phyloP scores from a whole-genome alignment of 1,140 invertebrate species.

The Rhagoletis zephyria region DNA sequence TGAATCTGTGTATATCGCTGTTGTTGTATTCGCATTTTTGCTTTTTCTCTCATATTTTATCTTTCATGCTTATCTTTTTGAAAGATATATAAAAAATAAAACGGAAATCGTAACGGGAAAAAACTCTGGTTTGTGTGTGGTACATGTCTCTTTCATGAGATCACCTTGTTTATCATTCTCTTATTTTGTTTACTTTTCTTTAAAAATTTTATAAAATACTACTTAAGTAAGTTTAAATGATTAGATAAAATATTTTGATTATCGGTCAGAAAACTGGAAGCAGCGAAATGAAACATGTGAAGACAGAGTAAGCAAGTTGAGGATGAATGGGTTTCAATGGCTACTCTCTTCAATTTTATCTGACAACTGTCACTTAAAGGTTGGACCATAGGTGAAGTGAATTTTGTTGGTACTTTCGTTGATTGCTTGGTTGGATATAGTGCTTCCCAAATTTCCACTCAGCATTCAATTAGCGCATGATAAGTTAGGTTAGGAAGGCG shows the following conservation, averaged over 20 bases:
- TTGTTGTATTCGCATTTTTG: neutral
- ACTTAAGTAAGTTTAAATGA: neutral
- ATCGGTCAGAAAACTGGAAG: neutral
- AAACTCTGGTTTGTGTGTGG: neutral
- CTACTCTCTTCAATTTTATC: too few relatives aligned
- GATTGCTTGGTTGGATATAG: too few relatives aligned
- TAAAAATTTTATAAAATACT: conserved; percentile 16
- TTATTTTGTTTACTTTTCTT: neutral
- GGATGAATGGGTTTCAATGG: neutral
- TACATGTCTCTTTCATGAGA: neutral
- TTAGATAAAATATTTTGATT: conserved; percentile 26
- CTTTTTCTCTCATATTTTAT: neutral
- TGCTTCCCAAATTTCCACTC: neutral
- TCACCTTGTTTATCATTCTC: neutral
- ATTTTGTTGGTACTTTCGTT: too few relatives aligned
- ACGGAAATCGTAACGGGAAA: neutral
- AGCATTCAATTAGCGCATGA: too few relatives aligned
- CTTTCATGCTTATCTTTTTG: conserved; percentile 18
- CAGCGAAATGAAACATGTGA: neutral
- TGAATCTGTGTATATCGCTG: neutral
- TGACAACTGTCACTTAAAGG: too few relatives aligned
- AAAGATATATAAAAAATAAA: neutral
- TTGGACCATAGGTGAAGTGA: too few relatives aligned
- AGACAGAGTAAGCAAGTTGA: neutral
- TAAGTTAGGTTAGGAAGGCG: too few relatives aligned